phyloP scores from a whole-genome alignment of 2,888 invertebrate genomes.

The Caenorhabditis macrosperma region DNA sequence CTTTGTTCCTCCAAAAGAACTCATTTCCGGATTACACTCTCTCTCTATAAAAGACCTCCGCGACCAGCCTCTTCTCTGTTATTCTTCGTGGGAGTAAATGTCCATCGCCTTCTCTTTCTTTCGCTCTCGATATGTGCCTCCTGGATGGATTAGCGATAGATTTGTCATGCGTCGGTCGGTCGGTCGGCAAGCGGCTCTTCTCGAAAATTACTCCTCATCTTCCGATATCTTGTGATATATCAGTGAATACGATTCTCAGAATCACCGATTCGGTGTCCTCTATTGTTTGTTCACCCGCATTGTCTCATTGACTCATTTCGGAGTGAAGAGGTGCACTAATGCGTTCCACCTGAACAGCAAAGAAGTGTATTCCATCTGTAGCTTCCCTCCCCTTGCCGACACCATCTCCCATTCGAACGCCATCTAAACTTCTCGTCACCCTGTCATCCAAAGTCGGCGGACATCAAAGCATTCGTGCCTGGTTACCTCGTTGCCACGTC shows the following conservation, averaged over 20 bases:
- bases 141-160: conserved; percentile 9
- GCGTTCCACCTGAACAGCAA: background rate
- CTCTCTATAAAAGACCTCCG: background rate
- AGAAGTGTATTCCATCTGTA: background rate
- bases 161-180: background rate
- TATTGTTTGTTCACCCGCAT: no score
- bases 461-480: background rate
- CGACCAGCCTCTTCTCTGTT: background rate
- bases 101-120: conserved; percentile 1
- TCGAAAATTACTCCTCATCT: conserved; percentile 14
- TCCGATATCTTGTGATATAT: background rate
- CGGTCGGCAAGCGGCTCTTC: background rate
- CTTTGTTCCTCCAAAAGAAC: background rate
- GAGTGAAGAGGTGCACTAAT: background rate
- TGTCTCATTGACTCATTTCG: no score
- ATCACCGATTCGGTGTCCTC: no score
- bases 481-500: background rate
- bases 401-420: background rate
- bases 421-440: background rate
- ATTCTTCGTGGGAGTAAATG: conserved; percentile 18
- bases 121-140: background rate
- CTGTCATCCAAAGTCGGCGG: background rate
- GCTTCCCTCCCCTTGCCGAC: no score
- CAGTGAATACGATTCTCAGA: background rate
- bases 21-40: background rate